phyloP scores from a whole-genome alignment of 2,888 invertebrate genomes.

The Tachina lurida region DNA sequence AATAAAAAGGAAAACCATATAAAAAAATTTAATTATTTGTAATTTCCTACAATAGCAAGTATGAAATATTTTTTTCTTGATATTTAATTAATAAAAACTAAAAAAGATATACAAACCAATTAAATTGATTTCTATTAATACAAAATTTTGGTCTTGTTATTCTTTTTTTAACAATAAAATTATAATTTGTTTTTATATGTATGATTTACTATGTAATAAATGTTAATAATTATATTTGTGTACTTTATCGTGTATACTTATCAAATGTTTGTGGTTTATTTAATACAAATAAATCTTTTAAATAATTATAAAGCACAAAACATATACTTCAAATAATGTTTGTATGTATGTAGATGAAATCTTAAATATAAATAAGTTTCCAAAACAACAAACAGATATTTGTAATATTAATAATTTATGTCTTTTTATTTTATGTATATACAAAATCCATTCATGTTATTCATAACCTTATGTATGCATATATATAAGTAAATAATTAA shows the following conservation, averaged over 20 bases:
- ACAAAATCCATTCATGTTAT: neutral
- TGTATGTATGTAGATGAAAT: neutral
- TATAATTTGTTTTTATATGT: slow-evolving; percentile 7
- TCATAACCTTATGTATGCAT: neutral
- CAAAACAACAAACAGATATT: slow-evolving; percentile 11
- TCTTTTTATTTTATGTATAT: slow-evolving; percentile 20
- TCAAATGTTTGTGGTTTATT: slow-evolving; percentile 45
- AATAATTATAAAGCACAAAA: slow-evolving; percentile 43
- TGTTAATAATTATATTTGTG: slow-evolving; percentile 9
- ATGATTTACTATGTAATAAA: slow-evolving; percentile 1
- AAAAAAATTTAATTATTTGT: slow-evolving; percentile 39
- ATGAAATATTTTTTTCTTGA: slow-evolving; percentile 11
- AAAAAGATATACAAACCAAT: slow-evolving; percentile 5
- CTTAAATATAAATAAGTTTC: neutral
- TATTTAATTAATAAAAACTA: slow-evolving; percentile 13
- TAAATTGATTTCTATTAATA: slow-evolving; percentile 2
- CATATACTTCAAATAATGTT: slow-evolving; percentile 17
- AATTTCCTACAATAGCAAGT: slow-evolving; percentile 40
- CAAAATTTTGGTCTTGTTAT: neutral
- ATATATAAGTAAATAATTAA: neutral
- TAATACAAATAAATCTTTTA: slow-evolving; percentile 41
- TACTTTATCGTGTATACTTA: slow-evolving; percentile 30
- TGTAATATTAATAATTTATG: slow-evolving; percentile 8
- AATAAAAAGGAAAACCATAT: slow-evolving; percentile 36
- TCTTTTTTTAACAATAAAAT: slow-evolving; percentile 30